phyloP scores from a whole-genome alignment of 2,797 vertebrate species.

The Trichosurus vulpecula region DNA sequence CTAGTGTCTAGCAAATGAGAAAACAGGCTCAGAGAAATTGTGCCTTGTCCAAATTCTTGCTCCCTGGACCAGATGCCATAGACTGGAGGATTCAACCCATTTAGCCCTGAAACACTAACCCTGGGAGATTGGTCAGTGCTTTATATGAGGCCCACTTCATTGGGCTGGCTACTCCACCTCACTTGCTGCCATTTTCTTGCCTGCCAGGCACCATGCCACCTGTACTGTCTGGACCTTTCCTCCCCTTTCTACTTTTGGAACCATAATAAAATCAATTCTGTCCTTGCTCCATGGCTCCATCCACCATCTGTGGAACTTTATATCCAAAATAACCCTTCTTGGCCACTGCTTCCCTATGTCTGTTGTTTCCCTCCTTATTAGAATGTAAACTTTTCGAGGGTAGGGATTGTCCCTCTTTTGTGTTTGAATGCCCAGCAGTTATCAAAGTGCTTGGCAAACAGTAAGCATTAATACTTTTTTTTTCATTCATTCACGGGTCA shows the following conservation, averaged over 20 bases:
- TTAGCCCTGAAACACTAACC: neutral
- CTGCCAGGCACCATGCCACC: neutral
- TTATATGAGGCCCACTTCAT: neutral
- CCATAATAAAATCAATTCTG: neutral
- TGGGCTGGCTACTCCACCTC: neutral
- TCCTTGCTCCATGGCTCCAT: neutral
- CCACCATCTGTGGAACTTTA: neutral
- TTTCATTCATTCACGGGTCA: neutral
- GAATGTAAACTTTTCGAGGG: neutral
- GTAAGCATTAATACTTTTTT: neutral
- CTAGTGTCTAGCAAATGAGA: neutral
- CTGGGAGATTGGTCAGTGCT: neutral
- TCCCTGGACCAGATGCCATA: neutral
- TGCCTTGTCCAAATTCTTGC: neutral
- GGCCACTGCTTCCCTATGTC: neutral
- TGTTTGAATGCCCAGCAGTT: neutral
- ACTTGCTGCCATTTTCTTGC: neutral
- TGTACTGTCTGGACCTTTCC: neutral
- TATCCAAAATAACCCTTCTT: neutral
- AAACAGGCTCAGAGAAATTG: neutral
- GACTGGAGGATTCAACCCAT: neutral
- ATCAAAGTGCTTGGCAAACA: neutral
- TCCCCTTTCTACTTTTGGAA: neutral
- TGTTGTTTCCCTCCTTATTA: neutral
- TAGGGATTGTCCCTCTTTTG: neutral